Evolutionary conservation across 1,140 invertebrate species (phyloP).

Genomic region (Lordiphosa collinella): DNA sequence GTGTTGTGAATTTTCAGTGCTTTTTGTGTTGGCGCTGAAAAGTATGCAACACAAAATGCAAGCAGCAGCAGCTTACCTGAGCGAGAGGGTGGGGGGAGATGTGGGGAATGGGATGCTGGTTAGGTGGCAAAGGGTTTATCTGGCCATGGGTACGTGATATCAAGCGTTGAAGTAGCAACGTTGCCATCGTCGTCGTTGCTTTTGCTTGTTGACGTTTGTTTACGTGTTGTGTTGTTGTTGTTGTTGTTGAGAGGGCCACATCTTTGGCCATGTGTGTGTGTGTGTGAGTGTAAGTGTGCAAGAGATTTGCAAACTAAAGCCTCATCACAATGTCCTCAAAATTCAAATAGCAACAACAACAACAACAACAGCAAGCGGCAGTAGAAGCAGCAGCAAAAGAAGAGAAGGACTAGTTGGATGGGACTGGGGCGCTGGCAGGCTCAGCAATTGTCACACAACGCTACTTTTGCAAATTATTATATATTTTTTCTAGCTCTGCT

Average conservation of each 20-base stretch:
- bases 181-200: conserved; percentile 13
- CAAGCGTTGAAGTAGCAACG: conserved; percentile 31
- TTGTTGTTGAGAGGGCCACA: conserved; percentile 15
- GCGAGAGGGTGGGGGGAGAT: neutral
- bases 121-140: neutral
- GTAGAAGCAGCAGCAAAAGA: conserved; percentile 13
- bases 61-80: conserved; percentile 9
- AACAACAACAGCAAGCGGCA: conserved; percentile 22
- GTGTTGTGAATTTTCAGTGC: neutral
- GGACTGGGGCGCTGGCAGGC: conserved; percentile 8
- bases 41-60: conserved; percentile 38
- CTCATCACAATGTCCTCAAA: conserved; percentile 78
- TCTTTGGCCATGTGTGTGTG: conserved; percentile 23
- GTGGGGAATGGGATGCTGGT: neutral
- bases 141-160: conserved; percentile 41
- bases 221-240: conserved; percentile 31
- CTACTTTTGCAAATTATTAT: conserved; percentile 76
- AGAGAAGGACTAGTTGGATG: conserved; percentile 48
- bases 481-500: conserved; percentile 43
- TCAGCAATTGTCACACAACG: conserved; percentile 74
- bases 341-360: conserved; percentile 72
- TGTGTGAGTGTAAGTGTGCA: conserved; percentile 52
- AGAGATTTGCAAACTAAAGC: conserved; percentile 77
- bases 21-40: conserved; percentile 13
- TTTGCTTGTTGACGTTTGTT: conserved; percentile 48